phyloP scores from a whole-genome alignment of 2,888 invertebrate species.

The Pseudoips prasinana region DNA sequence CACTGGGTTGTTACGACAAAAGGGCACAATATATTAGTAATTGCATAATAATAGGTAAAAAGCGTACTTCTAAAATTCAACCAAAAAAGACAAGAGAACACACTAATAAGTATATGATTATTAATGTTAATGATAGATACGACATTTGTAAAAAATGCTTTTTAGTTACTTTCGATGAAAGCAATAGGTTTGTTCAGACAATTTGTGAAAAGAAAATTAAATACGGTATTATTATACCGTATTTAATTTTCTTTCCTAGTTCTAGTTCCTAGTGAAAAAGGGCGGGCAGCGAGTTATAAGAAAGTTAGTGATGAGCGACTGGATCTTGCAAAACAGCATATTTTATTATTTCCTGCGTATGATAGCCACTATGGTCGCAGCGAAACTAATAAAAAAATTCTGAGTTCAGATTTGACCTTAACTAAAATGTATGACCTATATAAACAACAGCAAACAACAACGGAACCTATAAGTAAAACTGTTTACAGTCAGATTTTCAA shows the following conservation, averaged over 20 bases:
- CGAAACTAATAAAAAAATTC: conserved; percentile 9
- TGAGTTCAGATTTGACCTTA: conserved; percentile 4
- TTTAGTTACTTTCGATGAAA: conserved; percentile 6
- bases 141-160: conserved; percentile 7
- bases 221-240: neutral
- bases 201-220: neutral
- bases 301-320: conserved; percentile 2
- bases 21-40: too few species aligned
- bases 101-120: neutral
- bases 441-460: neutral
- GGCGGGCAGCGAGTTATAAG: conserved; percentile 1
- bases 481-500: conserved; percentile 8
- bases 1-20: too few species aligned
- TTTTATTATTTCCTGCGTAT: conserved; percentile 8
- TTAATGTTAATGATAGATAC: neutral
- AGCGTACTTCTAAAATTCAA: too few species aligned
- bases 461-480: conserved; percentile 6
- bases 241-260: too few species aligned
- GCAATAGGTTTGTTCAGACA: conserved; percentile 1
- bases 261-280: conserved; percentile 2
- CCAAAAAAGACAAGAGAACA: too few species aligned
- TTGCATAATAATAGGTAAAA: too few species aligned
- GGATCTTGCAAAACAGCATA: conserved; percentile 4
- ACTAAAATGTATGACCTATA: conserved; percentile 8
- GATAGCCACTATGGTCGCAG: conserved; percentile 8